These are phyloP conservation scores for Linnaemya vulpina DNA, from an alignment of 2,888 invertebrate species.

Conservation along the genomic window DNA sequence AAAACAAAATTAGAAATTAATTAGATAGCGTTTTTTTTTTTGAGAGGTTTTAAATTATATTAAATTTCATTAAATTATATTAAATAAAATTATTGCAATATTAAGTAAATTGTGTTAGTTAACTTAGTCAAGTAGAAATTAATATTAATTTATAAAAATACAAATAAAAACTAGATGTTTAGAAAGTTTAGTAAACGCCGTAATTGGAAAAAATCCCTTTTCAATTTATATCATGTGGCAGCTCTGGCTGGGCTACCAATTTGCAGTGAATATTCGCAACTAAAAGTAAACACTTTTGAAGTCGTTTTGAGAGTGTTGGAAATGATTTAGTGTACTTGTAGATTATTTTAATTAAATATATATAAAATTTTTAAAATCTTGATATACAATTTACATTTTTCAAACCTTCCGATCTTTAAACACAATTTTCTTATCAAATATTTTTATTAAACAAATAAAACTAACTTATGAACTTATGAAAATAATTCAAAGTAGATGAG, in stretches of 20 bases:
- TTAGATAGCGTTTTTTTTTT: neutral
- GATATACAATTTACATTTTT: neutral
- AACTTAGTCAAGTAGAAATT: constrained; percentile 52
- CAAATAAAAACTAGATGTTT: constrained; percentile 19
- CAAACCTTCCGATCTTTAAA: neutral
- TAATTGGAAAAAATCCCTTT: neutral
- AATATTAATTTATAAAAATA: constrained; percentile 22
- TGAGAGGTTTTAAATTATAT: neutral
- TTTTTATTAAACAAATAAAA: constrained; percentile 46
- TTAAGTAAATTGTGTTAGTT: constrained; percentile 67
- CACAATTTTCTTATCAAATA: constrained; percentile 22
- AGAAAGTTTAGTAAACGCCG: neutral
- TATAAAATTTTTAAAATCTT: neutral
- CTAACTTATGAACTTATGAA: constrained; percentile 54
- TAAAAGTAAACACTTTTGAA: neutral
- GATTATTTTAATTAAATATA: no score
- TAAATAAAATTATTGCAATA: constrained; percentile 69
- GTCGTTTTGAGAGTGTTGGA: neutral
- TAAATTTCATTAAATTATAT: constrained; percentile 51
- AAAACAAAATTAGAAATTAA: neutral
- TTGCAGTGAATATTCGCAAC: neutral
- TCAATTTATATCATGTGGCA: neutral
- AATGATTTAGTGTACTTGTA: neutral
- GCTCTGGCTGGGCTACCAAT: neutral
- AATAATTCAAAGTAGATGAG: constrained; percentile 47